Evolutionary conservation across 2,888 invertebrate species (phyloP).

Genomic region (Yponomeuta malinellus): DNA sequence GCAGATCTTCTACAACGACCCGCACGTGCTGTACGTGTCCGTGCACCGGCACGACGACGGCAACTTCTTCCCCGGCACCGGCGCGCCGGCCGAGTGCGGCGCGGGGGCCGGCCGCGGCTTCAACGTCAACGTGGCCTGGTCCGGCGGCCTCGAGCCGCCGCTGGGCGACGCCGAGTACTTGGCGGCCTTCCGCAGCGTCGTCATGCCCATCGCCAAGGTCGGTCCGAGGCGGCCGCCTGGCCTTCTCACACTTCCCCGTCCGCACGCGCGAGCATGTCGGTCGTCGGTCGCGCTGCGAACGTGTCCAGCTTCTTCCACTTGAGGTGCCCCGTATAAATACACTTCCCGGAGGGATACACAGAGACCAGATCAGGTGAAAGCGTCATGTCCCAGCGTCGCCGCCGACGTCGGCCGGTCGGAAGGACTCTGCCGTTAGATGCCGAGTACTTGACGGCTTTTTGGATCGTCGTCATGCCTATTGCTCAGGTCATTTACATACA

Average conservation of each 20-base stretch:
- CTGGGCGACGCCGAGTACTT: constrained; percentile 98
- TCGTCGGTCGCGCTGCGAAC: no score
- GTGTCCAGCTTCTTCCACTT: neutral
- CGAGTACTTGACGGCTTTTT: no score
- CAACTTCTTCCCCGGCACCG: constrained; percentile 99
- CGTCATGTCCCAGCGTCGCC: no score
- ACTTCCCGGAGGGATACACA: no score
- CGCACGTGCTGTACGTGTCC: constrained; percentile 95
- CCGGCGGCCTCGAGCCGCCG: constrained; percentile 91
- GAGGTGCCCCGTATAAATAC: no score
- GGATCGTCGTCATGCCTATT: no score
- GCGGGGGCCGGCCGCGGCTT: constrained; percentile 91
- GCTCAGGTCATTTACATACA: no score
- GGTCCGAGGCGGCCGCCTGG: neutral
- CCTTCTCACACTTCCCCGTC: neutral
- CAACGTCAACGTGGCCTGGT: constrained; percentile 98
- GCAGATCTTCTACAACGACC: constrained; percentile 97
- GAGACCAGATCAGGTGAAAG: no score
- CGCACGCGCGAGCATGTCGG: no score
- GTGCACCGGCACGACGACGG: constrained; percentile 99
- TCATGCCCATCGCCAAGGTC: constrained; percentile 95
- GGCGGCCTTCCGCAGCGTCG: constrained; percentile 95
- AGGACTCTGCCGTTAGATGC: no score
- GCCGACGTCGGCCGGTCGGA: no score
- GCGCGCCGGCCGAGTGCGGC: constrained; percentile 95